phyloP scores from a whole-genome alignment of 2,113 vertebrate species.

The Poeciliopsis retropinna region DNA sequence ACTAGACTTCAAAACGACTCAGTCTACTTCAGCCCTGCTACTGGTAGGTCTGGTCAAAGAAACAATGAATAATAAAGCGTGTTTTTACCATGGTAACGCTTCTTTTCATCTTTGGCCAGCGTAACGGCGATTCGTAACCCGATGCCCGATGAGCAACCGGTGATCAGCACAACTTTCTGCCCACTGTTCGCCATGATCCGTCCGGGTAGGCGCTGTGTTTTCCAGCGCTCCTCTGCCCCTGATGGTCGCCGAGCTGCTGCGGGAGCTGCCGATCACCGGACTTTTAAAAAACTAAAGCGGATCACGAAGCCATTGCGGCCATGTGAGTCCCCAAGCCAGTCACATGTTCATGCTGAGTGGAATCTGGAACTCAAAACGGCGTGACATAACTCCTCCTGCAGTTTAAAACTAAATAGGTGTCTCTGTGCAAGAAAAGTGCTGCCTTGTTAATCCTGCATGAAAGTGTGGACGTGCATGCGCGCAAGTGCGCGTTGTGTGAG shows the following conservation, averaged over 20 bases:
- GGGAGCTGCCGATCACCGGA: slow-evolving; percentile 68
- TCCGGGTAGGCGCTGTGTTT: slow-evolving; percentile 62
- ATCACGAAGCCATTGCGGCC: slow-evolving; percentile 76
- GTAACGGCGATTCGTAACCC: slow-evolving; percentile 83
- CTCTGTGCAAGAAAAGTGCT: slow-evolving; percentile 35
- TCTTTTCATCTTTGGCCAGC: slow-evolving; percentile 83
- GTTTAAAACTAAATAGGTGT: slow-evolving; percentile 41
- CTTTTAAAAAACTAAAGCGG: slow-evolving; percentile 76
- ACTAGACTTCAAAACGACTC: slow-evolving; percentile 8
- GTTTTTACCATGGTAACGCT: slow-evolving; percentile 84
- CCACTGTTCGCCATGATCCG: slow-evolving; percentile 81
- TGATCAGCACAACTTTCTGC: slow-evolving; percentile 86
- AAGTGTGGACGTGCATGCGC: slow-evolving; percentile 43
- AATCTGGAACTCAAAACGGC: slow-evolving; percentile 54
- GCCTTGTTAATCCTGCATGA: slow-evolving; percentile 49
- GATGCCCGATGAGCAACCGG: slow-evolving; percentile 87
- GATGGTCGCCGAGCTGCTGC: slow-evolving; percentile 62
- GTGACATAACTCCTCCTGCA: slow-evolving; percentile 37
- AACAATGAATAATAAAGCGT: slow-evolving; percentile 66
- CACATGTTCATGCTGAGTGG: slow-evolving; percentile 75
- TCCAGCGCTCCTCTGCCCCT: slow-evolving; percentile 66
- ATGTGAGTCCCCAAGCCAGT: slow-evolving; percentile 78
- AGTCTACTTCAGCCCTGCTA: slow-evolving; percentile 12
- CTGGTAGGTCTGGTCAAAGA: slow-evolving; percentile 41
- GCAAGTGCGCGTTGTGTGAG: slow-evolving; percentile 48